These are phyloP conservation scores for Agrotis puta DNA, from an alignment of 2,888 invertebrate genomes.

Conservation along the genomic window DNA sequence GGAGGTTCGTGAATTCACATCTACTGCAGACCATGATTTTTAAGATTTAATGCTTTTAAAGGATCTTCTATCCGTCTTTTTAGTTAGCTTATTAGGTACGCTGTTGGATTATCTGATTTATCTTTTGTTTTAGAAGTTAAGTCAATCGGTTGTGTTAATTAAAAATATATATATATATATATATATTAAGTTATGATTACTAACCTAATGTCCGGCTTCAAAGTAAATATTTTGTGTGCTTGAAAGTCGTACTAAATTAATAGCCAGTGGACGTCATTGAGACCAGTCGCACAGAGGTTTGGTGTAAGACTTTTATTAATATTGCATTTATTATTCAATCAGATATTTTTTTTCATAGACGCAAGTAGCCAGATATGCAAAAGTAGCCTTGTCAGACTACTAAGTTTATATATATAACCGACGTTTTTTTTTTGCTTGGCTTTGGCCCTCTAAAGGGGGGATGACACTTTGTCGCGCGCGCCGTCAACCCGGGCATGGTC, in stretches of 20 bases:
- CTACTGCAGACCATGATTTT: too few species aligned
- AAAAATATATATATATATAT: too few species aligned
- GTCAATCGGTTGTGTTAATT: background rate
- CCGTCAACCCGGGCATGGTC: too few species aligned
- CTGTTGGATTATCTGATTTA: too few species aligned
- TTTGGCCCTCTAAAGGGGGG: too few species aligned
- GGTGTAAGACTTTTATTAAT: slow-evolving; percentile 1
- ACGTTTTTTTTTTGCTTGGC: too few species aligned
- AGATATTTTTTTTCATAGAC: slow-evolving; percentile 2
- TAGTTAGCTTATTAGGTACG: too few species aligned
- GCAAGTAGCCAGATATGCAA: background rate
- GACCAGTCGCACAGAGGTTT: slow-evolving; percentile 23
- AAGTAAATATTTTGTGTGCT: slow-evolving; percentile 35
- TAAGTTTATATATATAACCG: background rate
- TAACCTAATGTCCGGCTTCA: slow-evolving; percentile 34
- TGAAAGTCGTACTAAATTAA: slow-evolving; percentile 37
- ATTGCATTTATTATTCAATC: slow-evolving; percentile 10
- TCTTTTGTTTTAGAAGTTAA: too few species aligned
- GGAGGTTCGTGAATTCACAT: too few species aligned
- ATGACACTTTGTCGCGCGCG: too few species aligned
- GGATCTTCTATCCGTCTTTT: too few species aligned
- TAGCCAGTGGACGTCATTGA: slow-evolving; percentile 37
- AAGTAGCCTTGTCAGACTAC: background rate
- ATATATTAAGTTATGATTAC: slow-evolving; percentile 25
- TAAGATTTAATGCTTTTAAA: too few species aligned